Conservation (phyloP, 1,140 invertebrate genomes). For the Drosophila triauraria region DNA sequence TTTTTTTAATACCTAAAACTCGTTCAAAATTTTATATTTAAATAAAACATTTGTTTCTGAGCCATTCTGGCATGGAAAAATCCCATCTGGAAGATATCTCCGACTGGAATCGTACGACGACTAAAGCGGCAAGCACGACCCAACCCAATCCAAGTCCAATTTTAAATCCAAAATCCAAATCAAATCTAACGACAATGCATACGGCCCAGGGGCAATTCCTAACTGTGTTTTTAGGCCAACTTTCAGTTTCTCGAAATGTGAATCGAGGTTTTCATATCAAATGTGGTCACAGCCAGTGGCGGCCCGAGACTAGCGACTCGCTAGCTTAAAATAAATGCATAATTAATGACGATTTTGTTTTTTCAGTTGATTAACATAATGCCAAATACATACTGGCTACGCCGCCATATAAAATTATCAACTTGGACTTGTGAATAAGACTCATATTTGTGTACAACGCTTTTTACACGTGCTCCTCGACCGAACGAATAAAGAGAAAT, state of each 20-base stretch:
- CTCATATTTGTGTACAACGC: constrained; percentile 19
- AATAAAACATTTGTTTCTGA: not conserved
- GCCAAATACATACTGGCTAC: constrained; percentile 24
- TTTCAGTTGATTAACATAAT: constrained; percentile 65
- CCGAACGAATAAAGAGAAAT: constrained; percentile 18
- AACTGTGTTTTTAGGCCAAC: constrained; percentile 80
- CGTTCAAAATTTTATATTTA: no score
- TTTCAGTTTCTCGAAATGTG: constrained; percentile 72
- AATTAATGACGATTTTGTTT: constrained; percentile 68
- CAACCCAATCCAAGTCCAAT: constrained; percentile 9
- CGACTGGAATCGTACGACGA: not conserved
- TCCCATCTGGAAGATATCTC: not conserved
- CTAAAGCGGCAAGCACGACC: constrained; percentile 37
- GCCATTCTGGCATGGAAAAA: not conserved
- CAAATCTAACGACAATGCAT: constrained; percentile 39
- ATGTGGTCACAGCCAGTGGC: constrained; percentile 64
- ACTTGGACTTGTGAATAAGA: constrained; percentile 38
- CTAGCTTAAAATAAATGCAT: constrained; percentile 73
- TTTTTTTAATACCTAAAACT: no score
- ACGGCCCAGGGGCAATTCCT: constrained; percentile 45
- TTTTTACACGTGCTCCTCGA: constrained; percentile 42
- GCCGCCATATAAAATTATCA: constrained; percentile 33
- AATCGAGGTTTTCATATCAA: constrained; percentile 72
- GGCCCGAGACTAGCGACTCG: constrained; percentile 15
- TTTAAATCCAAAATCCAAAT: not conserved